Evolutionary conservation across 1,140 invertebrate species (phyloP), one percentile per base, ranked within the genome.

Genomic region (Magallana angulata): DNA sequence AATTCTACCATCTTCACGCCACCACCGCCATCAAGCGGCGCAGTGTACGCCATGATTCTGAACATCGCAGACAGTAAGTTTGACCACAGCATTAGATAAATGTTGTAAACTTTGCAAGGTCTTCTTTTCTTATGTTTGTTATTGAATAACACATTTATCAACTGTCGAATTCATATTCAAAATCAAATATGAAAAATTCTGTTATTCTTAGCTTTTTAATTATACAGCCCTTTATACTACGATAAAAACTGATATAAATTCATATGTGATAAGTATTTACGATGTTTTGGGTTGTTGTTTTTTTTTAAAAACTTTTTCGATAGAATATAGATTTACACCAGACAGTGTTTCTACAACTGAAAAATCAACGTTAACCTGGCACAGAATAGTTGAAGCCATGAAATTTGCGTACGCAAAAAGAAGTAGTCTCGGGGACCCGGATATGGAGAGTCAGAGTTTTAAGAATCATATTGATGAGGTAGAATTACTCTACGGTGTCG

Each of bases 401-500:
- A 99, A 99, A 94, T 98, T 97, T 94, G 97, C 97, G 0, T 99
- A 97, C 93, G 98, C 98, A 0, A 96, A 96, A 82, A 96, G 98
- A 87, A 97, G 97, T 2, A 95, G 97, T 91, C 93, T 99, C 14
- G 98, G 97, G 0, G 99, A 99, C 59, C 95, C 96, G 86, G 98
- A 95, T 97, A 92, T 95, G 97, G 81, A 89, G 68, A 80, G 85
- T n/a, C 87, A 85, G 11, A 82, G 57, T n/a, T 90, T 90, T 58
- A 88, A 88, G 24, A 24, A 24, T 24, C 24, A 24, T 24, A 24
- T 24, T 24, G 0, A 24, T 14, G 48, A 89, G 87, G 91, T 90
- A 64, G 57, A 84, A 64, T 48, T 48, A 48, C 36, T 48, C 36
- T 48, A 48, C 36, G 36, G 2, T 48, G 2, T 48, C 36, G 36